A percentile compares a stretch with the other conserved stretches of the same genome.
These are phyloP conservation scores for Hylaea fasciaria DNA, from an alignment of 2,888 invertebrate species.

Conservation along the genomic window DNA sequence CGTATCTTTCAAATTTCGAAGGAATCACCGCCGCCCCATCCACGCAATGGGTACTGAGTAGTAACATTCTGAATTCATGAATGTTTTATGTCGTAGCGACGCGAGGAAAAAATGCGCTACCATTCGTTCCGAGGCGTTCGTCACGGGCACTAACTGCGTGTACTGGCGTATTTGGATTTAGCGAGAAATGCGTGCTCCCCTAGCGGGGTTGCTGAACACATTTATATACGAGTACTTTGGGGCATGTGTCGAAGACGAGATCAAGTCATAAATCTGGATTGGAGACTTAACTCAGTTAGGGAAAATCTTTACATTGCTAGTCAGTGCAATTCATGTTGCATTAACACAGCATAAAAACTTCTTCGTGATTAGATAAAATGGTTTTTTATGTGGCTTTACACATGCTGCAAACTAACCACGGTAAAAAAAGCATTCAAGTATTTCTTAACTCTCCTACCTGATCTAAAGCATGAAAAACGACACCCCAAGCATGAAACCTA, in stretches of 20 bases:
- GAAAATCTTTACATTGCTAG: neutral
- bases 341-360: too few species aligned
- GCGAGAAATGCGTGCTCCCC: conserved; percentile 68
- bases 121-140: conserved; percentile 74
- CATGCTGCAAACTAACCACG: too few species aligned
- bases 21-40: conserved; percentile 57
- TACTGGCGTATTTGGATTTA: conserved; percentile 77
- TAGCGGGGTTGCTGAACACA: conserved; percentile 63
- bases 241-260: conserved; percentile 11
- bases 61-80: conserved; percentile 78
- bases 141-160: conserved; percentile 80
- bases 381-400: too few species aligned
- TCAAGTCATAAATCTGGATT: conserved; percentile 13
- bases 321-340: too few species aligned
- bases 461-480: too few species aligned
- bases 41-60: conserved; percentile 65
- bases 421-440: too few species aligned
- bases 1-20: conserved; percentile 58
- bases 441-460: too few species aligned
- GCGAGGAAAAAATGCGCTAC: conserved; percentile 77
- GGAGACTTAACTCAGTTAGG: neutral
- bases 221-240: conserved; percentile 51
- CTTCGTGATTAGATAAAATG: too few species aligned
- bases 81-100: conserved; percentile 68
- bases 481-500: too few species aligned